A percentile compares a stretch with the other conserved stretches of the same genome.
Conservation (phyloP, 2,888 invertebrate species). For the Sthenelais limicola region DNA sequence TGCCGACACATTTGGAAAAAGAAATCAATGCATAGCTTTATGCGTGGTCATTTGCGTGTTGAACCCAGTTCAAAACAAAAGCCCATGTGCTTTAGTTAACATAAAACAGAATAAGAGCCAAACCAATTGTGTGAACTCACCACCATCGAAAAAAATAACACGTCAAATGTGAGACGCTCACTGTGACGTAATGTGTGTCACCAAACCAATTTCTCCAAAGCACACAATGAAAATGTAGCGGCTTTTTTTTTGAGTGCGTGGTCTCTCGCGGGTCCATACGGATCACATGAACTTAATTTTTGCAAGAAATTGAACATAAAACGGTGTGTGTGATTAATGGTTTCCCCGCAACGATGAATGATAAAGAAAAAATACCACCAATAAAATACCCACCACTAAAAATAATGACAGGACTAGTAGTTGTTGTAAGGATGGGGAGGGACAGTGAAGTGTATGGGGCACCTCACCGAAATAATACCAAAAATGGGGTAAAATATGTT, state of each 20-base stretch:
- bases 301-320: too few species aligned
- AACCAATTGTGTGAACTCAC: conserved; percentile 15
- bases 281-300: too few species aligned
- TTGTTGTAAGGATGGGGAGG: too few species aligned
- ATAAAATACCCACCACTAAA: too few species aligned
- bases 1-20: not conserved
- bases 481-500: too few species aligned
- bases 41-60: conserved; percentile 3
- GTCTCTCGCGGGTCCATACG: not conserved
- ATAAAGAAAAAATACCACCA: too few species aligned
- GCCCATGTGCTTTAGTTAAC: not conserved
- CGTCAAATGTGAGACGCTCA: not conserved
- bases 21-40: not conserved
- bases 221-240: not conserved
- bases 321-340: too few species aligned
- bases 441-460: too few species aligned
- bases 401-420: too few species aligned
- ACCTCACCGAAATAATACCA: too few species aligned
- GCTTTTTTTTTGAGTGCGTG: not conserved
- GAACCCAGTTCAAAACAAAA: not conserved
- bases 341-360: too few species aligned
- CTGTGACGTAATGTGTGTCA: not conserved
- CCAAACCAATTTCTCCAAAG: conserved; percentile 28
- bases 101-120: not conserved
- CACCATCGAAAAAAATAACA: not conserved